These are phyloP conservation scores for Fopius arisanus DNA, from an alignment of 1,140 invertebrate species.

Conservation along the genomic window DNA sequence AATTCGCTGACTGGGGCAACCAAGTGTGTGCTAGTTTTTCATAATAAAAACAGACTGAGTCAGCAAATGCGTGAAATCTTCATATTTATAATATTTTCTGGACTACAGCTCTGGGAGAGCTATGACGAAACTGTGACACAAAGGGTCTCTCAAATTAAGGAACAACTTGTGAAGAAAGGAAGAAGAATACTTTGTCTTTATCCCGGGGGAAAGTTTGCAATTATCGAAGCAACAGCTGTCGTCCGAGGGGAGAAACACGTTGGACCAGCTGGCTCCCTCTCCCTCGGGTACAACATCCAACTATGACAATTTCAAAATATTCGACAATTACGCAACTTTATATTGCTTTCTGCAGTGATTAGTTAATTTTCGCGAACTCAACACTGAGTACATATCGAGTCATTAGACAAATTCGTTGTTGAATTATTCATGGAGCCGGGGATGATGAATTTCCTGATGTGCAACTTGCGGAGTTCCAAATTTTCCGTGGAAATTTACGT, in stretches of 20 bases:
- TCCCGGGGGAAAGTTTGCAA: background rate
- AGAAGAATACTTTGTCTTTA: background rate
- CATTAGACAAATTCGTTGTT: background rate
- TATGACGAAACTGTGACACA: background rate
- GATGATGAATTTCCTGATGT: background rate
- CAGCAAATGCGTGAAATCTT: background rate
- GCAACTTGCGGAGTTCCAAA: background rate
- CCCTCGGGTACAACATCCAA: background rate
- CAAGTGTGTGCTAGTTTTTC: background rate
- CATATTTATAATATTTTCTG: background rate
- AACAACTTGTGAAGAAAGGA: background rate
- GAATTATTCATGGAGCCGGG: background rate
- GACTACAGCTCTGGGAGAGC: background rate
- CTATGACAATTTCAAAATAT: background rate
- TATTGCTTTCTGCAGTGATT: background rate
- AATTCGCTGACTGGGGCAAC: background rate
- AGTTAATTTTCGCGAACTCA: background rate
- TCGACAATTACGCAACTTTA: background rate
- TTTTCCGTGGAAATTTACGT: background rate
- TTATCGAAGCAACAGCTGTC: conserved; percentile 11
- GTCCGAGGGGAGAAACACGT: background rate
- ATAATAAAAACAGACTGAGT: background rate
- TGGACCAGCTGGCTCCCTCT: background rate
- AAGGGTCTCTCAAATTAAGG: background rate
- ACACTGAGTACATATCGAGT: background rate